phyloP scores from a whole-genome alignment of 2,113 vertebrate genomes.

The Ranitomeya variabilis region DNA sequence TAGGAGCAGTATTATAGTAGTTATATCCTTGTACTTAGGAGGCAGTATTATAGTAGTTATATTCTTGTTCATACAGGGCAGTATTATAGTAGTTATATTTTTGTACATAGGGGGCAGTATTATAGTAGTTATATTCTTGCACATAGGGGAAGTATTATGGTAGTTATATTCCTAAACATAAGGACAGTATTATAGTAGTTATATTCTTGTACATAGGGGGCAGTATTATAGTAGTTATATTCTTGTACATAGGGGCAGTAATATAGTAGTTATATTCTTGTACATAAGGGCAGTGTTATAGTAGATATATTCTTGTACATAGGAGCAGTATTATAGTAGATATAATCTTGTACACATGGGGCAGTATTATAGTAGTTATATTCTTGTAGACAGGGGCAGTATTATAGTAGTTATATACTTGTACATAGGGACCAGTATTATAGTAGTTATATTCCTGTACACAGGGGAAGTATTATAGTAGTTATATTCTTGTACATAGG shows the following conservation, averaged over 20 bases:
- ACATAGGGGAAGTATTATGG: neutral
- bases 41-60: conserved; percentile 2
- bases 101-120: neutral
- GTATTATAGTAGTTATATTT: conserved; percentile 1
- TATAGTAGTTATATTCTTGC: neutral
- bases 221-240: neutral
- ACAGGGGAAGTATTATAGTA: neutral
- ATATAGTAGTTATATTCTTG: neutral
- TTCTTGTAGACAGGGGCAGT: neutral
- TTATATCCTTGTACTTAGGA: neutral
- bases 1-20: neutral
- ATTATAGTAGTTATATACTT: too few relatives aligned
- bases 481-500: neutral
- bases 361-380: neutral
- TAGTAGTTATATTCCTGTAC: neutral
- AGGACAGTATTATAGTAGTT: too few relatives aligned
- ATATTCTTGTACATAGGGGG: too few relatives aligned
- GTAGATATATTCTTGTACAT: neutral
- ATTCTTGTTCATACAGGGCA: neutral
- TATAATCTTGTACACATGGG: neutral
- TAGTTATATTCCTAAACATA: neutral
- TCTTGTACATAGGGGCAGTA: neutral
- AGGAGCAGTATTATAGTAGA: neutral
- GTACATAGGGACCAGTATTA: too few relatives aligned
- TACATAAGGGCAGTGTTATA: neutral